Conservation (phyloP, 2,113 vertebrate genomes). For the Aythya baeri region DNA sequence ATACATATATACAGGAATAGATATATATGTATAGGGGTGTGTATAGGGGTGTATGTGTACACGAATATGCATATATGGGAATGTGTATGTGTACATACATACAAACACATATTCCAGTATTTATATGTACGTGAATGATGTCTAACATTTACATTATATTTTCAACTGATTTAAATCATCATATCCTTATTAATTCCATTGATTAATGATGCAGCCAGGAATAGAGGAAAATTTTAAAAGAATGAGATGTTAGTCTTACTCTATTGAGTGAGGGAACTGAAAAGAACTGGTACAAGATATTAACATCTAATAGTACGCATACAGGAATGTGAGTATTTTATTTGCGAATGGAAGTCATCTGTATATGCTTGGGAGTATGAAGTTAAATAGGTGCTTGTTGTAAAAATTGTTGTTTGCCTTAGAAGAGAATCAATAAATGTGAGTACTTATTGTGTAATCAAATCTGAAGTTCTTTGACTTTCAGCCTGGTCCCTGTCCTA, state of each 20-base stretch:
- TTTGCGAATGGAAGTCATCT: not conserved
- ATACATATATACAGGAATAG: not conserved
- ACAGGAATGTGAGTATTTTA: not conserved
- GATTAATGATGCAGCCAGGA: not conserved
- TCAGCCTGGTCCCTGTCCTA: conserved; percentile 45
- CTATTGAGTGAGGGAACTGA: not conserved
- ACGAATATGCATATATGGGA: not conserved
- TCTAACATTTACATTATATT: not conserved
- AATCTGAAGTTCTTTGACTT: conserved; percentile 62
- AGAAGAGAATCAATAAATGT: conserved; percentile 49
- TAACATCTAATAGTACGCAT: not conserved
- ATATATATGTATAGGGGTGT: not conserved
- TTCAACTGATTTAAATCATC: not conserved
- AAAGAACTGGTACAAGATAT: not conserved
- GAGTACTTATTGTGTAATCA: conserved; percentile 53
- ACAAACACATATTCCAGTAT: no score
- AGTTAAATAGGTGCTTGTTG: conserved; percentile 37
- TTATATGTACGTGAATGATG: not conserved
- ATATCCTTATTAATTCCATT: not conserved
- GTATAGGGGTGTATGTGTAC: not conserved
- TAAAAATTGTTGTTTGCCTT: conserved; percentile 50
- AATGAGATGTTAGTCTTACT: not conserved
- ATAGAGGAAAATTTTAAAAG: not conserved
- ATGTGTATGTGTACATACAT: not conserved
- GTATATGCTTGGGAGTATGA: not conserved